Evolutionary conservation across 2,113 vertebrate species (phyloP).

Genomic region (Malaclemys terrapin): DNA sequence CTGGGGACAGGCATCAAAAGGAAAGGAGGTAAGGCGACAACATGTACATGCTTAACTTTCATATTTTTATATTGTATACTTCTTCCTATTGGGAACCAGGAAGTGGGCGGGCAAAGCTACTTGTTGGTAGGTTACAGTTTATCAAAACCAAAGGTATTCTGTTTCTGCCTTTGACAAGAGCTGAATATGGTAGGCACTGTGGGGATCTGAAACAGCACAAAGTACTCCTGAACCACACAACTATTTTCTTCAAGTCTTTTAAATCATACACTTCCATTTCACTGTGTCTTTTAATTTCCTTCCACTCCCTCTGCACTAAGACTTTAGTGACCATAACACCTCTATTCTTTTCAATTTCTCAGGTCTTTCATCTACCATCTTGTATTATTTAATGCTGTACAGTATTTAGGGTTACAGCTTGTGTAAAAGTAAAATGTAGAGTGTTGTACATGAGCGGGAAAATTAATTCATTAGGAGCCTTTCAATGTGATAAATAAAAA

Average conservation of each 20-base stretch:
- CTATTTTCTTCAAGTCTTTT: not conserved
- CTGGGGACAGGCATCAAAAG: not conserved
- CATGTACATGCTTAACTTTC: no score
- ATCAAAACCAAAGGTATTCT: no score
- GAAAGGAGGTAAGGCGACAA: not conserved
- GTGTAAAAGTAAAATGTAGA: not conserved
- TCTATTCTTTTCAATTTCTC: not conserved
- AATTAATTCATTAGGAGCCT: not conserved
- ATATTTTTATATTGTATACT: no score
- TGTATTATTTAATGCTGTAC: not conserved
- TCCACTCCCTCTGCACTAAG: not conserved
- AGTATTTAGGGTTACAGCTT: not conserved
- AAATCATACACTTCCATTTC: not conserved
- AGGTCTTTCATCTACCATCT: not conserved
- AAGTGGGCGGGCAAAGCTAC: no score
- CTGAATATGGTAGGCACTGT: not conserved
- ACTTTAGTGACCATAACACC: not conserved
- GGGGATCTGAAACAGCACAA: not conserved
- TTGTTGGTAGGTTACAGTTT: no score
- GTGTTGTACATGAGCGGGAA: not conserved
- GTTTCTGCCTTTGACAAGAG: no score
- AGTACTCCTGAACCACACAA: not conserved
- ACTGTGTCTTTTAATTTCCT: not conserved
- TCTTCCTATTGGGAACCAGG: no score
- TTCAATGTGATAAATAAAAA: not conserved